These are phyloP conservation scores for Corticium candelabrum DNA, from an alignment of 37 sponge, comb jelly and placozoan genomes.

Conservation along the genomic window DNA sequence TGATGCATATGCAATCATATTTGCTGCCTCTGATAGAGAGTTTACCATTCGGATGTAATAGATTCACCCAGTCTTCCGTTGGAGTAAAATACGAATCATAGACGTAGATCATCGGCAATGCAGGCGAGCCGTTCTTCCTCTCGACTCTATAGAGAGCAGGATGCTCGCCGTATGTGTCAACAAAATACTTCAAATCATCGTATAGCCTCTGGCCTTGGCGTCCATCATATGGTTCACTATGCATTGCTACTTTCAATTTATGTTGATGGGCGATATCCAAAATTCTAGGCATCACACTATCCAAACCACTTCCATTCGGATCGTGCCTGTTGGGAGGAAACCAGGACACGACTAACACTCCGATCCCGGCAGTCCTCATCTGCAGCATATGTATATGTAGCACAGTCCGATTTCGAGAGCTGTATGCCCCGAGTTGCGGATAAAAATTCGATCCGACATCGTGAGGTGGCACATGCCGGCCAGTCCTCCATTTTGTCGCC, in stretches of 20 bases:
- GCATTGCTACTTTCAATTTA: conserved; percentile 53
- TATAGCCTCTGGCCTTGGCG: conserved; percentile 30
- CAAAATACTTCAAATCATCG: conserved; percentile 55
- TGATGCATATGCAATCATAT: conserved; percentile 37
- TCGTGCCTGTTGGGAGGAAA: conserved; percentile 53
- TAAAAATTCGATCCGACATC: conserved; percentile 83
- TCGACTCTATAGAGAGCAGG: conserved; percentile 49
- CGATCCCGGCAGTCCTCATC: conserved; percentile 44
- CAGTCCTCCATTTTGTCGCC: conserved; percentile 25
- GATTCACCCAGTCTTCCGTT: conserved; percentile 42
- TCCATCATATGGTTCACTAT: conserved; percentile 67
- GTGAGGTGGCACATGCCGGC: conserved; percentile 62
- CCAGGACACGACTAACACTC: conserved; percentile 72
- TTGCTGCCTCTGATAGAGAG: conserved; percentile 51
- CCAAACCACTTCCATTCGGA: conserved; percentile 49
- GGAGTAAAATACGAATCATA: conserved; percentile 67
- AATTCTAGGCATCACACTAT: conserved; percentile 35
- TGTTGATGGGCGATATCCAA: conserved; percentile 45
- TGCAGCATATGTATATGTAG: conserved; percentile 65
- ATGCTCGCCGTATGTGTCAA: conserved; percentile 38
- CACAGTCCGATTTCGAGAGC: conserved; percentile 42
- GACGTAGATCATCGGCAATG: conserved; percentile 51
- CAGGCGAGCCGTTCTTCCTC: background rate
- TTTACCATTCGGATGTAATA: conserved; percentile 24
- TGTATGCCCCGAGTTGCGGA: conserved; percentile 69